Conservation (phyloP, 2,113 vertebrate genomes). For the Origma solitaria region DNA sequence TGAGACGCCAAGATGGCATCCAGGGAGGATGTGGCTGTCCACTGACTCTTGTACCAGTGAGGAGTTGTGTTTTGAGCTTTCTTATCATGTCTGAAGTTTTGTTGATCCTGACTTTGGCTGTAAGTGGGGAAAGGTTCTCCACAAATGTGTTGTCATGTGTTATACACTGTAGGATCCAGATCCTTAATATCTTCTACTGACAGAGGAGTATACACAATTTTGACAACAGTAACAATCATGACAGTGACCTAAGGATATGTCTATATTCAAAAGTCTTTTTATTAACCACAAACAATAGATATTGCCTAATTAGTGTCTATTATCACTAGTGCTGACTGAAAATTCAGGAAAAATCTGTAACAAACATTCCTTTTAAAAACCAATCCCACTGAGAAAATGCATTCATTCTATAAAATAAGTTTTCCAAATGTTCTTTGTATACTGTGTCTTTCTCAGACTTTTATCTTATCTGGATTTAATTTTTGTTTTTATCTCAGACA, state of each 20-base stretch:
- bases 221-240: not conserved
- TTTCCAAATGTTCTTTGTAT: not conserved
- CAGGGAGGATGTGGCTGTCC: not conserved
- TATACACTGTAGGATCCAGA: not conserved
- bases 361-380: not conserved
- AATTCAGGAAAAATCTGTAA: not conserved
- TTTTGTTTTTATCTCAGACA: not conserved
- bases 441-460: not conserved
- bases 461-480: not conserved
- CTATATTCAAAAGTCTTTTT: not conserved
- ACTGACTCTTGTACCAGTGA: not conserved
- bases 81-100: not conserved
- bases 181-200: not conserved
- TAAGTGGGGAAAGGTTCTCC: not conserved
- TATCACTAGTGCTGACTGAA: not conserved
- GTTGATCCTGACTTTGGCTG: not conserved
- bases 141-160: not conserved
- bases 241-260: not conserved
- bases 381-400: not conserved
- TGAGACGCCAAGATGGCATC: not conserved
- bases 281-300: not conserved
- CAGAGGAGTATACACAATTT: not conserved
- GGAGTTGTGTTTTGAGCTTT: not conserved
- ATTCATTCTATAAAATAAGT: not conserved
- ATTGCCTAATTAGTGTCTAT: not conserved